phyloP scores from a whole-genome alignment of 2,113 vertebrate genomes.

The Sapayoa aenigma region DNA sequence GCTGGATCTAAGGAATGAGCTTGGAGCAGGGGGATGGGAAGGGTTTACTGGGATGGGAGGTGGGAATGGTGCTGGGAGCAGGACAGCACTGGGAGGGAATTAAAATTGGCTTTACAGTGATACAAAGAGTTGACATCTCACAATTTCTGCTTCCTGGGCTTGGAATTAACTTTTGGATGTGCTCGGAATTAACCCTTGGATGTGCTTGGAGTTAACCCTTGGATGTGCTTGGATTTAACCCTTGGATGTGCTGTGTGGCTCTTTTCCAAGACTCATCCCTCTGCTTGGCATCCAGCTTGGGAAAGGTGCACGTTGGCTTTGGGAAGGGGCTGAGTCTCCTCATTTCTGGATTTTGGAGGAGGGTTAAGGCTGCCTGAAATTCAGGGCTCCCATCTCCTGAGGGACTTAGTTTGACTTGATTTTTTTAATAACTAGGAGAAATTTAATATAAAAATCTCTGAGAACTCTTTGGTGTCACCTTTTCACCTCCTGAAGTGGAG shows the following conservation, averaged over 20 bases:
- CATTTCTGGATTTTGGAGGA: not conserved
- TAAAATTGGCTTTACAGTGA: no score
- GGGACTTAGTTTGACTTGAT: not conserved
- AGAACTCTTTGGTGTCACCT: not conserved
- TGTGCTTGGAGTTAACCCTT: no score
- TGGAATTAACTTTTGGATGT: not conserved
- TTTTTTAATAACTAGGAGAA: not conserved
- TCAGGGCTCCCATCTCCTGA: not conserved
- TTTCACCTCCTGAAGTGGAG: not conserved
- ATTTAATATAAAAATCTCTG: not conserved
- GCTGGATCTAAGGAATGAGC: not conserved
- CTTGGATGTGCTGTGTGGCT: not conserved
- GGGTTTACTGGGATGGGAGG: no score
- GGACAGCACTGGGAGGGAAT: not conserved
- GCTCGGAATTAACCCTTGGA: no score
- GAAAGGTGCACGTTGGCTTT: not conserved
- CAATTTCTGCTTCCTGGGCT: not conserved
- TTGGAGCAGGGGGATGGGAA: not conserved
- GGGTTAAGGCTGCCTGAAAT: not conserved
- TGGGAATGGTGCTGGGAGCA: not conserved
- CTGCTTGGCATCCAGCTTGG: not conserved
- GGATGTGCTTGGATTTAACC: not conserved
- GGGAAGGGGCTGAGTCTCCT: not conserved
- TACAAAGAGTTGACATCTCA: rapidly evolving
- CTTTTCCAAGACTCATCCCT: rapidly evolving